A percentile compares a stretch with the other conserved stretches of the same genome.
Conservation (phyloP, 37 sponge, comb jelly and placozoan species). For the Lycopodina hypogea region DNA sequence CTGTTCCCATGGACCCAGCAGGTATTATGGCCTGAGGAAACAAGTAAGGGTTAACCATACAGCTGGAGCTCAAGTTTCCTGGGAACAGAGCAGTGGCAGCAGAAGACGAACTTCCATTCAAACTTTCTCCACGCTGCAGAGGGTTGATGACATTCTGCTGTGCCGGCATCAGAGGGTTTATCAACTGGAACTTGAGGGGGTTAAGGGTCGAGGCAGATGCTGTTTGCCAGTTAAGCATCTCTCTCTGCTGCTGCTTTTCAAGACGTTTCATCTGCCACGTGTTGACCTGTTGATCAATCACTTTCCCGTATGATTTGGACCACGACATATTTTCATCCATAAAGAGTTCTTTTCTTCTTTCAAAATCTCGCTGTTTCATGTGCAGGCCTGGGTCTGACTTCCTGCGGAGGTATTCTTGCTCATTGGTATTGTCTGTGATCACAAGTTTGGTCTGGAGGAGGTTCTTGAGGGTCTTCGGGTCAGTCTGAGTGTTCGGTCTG, state of each 20-base stretch:
- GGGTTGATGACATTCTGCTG: constrained; percentile 3
- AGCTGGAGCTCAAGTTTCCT: neutral
- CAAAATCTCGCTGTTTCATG: constrained; percentile 17
- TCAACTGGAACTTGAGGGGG: constrained; percentile 9
- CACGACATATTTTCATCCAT: constrained; percentile 42
- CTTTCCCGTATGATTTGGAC: constrained; percentile 21
- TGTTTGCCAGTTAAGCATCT: neutral
- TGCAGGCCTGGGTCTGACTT: constrained; percentile 45
- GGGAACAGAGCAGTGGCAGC: neutral
- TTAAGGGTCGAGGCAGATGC: neutral
- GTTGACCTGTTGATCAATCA: constrained; percentile 15
- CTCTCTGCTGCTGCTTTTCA: neutral
- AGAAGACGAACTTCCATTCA: neutral
- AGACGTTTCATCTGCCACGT: constrained; percentile 11
- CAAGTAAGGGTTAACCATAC: constrained; percentile 5
- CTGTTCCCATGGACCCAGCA: neutral
- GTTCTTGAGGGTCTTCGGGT: constrained; percentile 25
- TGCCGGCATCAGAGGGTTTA: constrained; percentile 3
- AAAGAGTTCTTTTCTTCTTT: constrained; percentile 45
- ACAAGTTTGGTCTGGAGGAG: constrained; percentile 35
- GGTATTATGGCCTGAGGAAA: constrained; percentile 17
- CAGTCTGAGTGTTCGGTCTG: constrained; percentile 14
- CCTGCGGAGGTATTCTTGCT: constrained; percentile 3
- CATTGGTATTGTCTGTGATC: neutral
- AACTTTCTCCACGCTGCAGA: neutral